Base-by-base conservation (phyloP, 2,888 invertebrate species). In the Polia nebulosa region DNA sequence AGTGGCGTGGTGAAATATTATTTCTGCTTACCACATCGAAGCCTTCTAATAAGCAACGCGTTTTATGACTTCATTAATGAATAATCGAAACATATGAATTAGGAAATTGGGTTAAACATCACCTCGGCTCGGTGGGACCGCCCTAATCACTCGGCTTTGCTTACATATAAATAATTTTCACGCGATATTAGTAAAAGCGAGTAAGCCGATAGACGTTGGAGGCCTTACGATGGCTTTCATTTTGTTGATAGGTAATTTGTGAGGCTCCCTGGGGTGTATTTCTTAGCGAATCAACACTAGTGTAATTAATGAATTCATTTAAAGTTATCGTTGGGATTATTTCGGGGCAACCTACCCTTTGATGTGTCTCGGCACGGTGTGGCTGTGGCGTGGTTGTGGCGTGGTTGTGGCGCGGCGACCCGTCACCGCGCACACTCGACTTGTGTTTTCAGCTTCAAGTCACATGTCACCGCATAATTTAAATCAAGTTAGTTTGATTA, bases 251-350 rank as follows among this genome's bases (percentile, higher is more conserved):
- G 91, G 90, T 93, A 93, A 93, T 94, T 93, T 91, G 86, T 77
- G 80, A 78, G 87, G 77, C 78, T 90, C 92, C 92, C 93, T 76
- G 78, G 88, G 87, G 92, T 88, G 87, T 88, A 84, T 88, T 90
- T 90, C 92, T 91, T 92, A 89, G 91, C 89, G 91, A 91, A 93
- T 93, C 94, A 94, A 94, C 94, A 94, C 93, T 93, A 93, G 85
- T 90, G 90, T 94, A 94, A 95, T 94, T 94, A 95, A 91, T 87
- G 90, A 89, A 92, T 92, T 94, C 92, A 91, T 95, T 93, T 94
- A 94, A 93, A 92, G 91, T 92, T 93, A 89, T 90, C 87, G 88
- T 82, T 61, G 72, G 82, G 82, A 84, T 79, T 82, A 83, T 91
- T 91, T 90, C 77, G 89, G 82, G 76, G 78, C 67, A 72, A 81